phyloP scores from a whole-genome alignment of 2,888 invertebrate genomes.

The Philonicus albiceps region DNA sequence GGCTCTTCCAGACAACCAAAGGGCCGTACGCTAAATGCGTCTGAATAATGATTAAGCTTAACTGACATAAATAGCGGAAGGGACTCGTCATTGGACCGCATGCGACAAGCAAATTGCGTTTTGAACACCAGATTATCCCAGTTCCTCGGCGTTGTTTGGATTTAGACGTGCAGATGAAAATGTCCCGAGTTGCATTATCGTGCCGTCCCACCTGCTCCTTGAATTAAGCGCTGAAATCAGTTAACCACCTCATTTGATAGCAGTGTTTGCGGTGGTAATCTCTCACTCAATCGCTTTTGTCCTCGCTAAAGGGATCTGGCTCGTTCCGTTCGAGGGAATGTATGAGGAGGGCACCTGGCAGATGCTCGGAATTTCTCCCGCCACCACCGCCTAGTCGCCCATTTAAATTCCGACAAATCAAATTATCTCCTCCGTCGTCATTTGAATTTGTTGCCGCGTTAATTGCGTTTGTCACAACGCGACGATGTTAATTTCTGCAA shows the following conservation, averaged over 20 bases:
- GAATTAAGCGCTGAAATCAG: constrained; percentile 42
- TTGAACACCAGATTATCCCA: neutral
- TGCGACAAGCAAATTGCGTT: neutral
- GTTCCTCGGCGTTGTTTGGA: neutral
- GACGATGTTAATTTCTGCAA: constrained; percentile 42
- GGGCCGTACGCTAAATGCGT: neutral
- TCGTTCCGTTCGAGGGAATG: neutral
- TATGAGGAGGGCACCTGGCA: constrained; percentile 12
- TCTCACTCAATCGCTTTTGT: constrained; percentile 25
- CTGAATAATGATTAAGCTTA: neutral
- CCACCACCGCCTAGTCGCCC: neutral
- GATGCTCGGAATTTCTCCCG: neutral
- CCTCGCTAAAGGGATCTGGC: neutral
- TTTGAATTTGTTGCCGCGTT: constrained; percentile 40
- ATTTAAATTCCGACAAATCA: constrained; percentile 46
- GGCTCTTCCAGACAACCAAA: neutral
- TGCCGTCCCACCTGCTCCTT: neutral
- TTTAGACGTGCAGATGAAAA: neutral
- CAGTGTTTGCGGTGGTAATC: constrained; percentile 46
- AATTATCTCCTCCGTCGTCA: constrained; percentile 42
- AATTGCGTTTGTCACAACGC: constrained; percentile 44
- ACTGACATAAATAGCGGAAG: neutral
- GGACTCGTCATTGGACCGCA: neutral
- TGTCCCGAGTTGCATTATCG: neutral
- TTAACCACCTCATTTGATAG: constrained; percentile 48